Evolutionary conservation across 2,797 vertebrate genomes (phyloP), one percentile per base, ranked within the genome.

Genomic region (Coregonus suidteri): DNA sequence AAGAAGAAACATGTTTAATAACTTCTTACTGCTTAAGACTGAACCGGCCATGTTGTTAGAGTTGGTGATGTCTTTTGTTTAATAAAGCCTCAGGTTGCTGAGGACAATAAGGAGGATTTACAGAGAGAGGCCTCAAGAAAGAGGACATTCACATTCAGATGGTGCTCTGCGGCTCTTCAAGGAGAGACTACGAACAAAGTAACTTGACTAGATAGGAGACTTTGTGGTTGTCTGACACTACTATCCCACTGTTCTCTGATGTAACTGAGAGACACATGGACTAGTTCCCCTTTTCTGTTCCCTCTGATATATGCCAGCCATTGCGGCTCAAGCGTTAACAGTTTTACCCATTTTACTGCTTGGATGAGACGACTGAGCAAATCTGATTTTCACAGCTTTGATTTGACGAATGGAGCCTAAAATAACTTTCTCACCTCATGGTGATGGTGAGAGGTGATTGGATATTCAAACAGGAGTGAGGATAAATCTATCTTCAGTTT

Each of bases 141-240:
- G 83, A 87, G 77, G 83, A 74, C 31, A 77, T 79, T 84, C 86
- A 84, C 88, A 91, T 90, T 89, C 87, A 88, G 75, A 37, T 41
- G 70, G 31, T 79, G 81, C 88, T 90, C 41, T n/a, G 70, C 31
- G 80, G 81, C 88, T 90, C 89, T 86, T 88, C 78, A 0, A 79
- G 86, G 83, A 87, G 82, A 78, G 70, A 75, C 85, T 84, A 82
- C 85, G 85, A 93, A 93, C 92, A 92, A 93, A 91, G 87, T 86
- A 83, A 64, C n/a, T 25, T 30, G 59, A 11, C 59, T 25, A 25
- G 59, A 11, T 30, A 25, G 59, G 4, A 64, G 20, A 64, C 59
- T 11, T 62, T 3, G 20, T 0, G 59, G n/a, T 62, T 25, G 59
- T 25, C 59, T 64, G 59, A 64, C 59, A 30, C 59, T 64, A 64